These are phyloP conservation scores for Palythoa grandis DNA, from an alignment of 92 coral and sea anemone species.

Conservation along the genomic window DNA sequence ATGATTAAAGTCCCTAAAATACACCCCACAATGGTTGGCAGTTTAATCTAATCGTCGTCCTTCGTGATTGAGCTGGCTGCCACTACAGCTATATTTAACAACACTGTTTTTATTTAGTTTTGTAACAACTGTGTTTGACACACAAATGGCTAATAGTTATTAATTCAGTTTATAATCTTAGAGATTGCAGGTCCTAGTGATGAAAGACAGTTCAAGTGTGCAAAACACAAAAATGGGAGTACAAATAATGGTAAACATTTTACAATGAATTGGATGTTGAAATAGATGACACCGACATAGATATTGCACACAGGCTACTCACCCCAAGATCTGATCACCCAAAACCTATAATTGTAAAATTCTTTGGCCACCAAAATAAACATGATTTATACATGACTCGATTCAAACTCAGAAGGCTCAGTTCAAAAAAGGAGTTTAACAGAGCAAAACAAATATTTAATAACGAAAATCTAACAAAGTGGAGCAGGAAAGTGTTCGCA, in stretches of 20 bases:
- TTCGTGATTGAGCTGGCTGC: neutral
- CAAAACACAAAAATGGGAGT: too few relatives aligned
- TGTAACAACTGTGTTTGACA: too few relatives aligned
- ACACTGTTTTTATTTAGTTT: too few relatives aligned
- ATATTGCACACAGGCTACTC: neutral
- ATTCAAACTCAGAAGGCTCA: conserved; percentile 28
- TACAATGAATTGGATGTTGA: too few relatives aligned
- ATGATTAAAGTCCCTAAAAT: neutral
- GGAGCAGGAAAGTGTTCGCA: conserved; percentile 23
- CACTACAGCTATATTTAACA: too few relatives aligned
- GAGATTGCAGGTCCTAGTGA: too few relatives aligned
- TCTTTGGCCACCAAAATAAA: conserved; percentile 41
- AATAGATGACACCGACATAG: neutral
- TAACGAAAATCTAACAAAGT: conserved; percentile 43
- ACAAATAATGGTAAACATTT: too few relatives aligned
- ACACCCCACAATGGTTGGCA: neutral
- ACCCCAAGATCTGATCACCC: neutral
- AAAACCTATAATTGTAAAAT: conserved; percentile 41
- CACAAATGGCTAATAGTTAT: too few relatives aligned
- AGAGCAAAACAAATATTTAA: conserved; percentile 31
- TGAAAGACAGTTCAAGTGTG: too few relatives aligned
- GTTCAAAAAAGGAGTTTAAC: conserved; percentile 20
- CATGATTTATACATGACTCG: conserved; percentile 24
- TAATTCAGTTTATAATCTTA: too few relatives aligned
- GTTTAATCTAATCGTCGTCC: neutral